A percentile compares a stretch with the other conserved stretches of the same genome.
Evolutionary conservation across 2,888 invertebrate genomes (phyloP).

Genomic region (Chymomyza amoena): DNA sequence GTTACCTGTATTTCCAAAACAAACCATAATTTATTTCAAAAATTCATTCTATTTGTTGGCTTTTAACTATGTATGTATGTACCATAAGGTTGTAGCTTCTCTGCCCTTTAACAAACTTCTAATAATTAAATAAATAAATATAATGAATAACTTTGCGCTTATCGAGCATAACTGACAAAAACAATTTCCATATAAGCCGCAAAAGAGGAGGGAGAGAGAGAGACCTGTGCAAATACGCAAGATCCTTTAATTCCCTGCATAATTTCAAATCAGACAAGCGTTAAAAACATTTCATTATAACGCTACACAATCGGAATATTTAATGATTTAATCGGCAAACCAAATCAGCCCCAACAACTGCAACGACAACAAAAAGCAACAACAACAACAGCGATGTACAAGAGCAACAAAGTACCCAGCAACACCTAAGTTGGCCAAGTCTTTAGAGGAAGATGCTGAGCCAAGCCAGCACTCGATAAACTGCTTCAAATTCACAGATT

Average conservation of each 20-base stretch:
- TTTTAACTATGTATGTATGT: neutral
- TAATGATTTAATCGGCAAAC: slow-evolving; percentile 76
- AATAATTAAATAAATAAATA: slow-evolving; percentile 3
- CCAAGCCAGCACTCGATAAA: slow-evolving; percentile 62
- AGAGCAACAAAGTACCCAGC: slow-evolving; percentile 13
- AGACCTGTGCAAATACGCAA: slow-evolving; percentile 48
- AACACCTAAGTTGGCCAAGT: neutral
- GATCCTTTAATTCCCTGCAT: slow-evolving; percentile 77
- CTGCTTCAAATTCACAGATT: slow-evolving; percentile 77
- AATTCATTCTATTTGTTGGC: no score
- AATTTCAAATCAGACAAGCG: slow-evolving; percentile 78
- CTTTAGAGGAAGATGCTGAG: slow-evolving; percentile 20
- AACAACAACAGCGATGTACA: slow-evolving; percentile 23
- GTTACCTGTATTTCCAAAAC: no score
- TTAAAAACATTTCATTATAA: slow-evolving; percentile 78
- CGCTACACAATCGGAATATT: slow-evolving; percentile 78
- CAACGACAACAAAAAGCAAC: slow-evolving; percentile 30
- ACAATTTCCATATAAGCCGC: slow-evolving; percentile 46
- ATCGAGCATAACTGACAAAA: slow-evolving; percentile 3
- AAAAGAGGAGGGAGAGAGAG: slow-evolving; percentile 19
- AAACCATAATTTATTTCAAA: no score
- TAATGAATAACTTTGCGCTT: neutral
- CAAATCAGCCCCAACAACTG: slow-evolving; percentile 47
- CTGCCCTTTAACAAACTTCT: slow-evolving; percentile 14
- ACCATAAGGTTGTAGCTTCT: neutral